phyloP scores from a whole-genome alignment of 2,888 invertebrate genomes.

The Drosophila buzzatii region DNA sequence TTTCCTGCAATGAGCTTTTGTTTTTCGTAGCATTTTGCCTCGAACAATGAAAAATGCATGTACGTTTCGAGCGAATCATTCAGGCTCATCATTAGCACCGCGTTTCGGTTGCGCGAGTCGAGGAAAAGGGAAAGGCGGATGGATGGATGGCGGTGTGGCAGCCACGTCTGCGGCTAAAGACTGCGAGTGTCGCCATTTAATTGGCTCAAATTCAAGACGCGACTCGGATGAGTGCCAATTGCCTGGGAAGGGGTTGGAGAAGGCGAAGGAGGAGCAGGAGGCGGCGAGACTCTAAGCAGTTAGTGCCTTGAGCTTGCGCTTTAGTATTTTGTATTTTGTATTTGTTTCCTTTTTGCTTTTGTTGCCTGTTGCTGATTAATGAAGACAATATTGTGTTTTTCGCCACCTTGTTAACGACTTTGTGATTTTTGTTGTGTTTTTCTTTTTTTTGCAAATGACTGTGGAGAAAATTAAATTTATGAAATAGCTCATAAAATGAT shows the following conservation, averaged over 20 bases:
- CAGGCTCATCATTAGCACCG: conserved; percentile 69
- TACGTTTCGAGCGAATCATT: conserved; percentile 44
- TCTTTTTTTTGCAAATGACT: conserved; percentile 36
- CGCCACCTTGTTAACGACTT: conserved; percentile 63
- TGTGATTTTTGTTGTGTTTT: conserved; percentile 5
- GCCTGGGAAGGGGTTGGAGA: neutral
- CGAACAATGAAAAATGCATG: conserved; percentile 58
- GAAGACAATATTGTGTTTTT: conserved; percentile 53
- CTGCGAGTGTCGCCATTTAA: conserved; percentile 71
- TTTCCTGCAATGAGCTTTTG: neutral
- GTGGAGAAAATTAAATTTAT: conserved; percentile 64
- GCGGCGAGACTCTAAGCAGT: conserved; percentile 5
- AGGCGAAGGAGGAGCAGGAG: neutral
- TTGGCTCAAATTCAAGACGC: conserved; percentile 72
- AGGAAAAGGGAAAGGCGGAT: conserved; percentile 68
- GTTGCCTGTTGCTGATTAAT: conserved; percentile 62
- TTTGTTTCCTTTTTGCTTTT: conserved; percentile 5
- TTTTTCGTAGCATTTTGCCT: neutral
- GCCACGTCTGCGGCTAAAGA: conserved; percentile 31
- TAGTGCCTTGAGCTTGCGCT: conserved; percentile 17
- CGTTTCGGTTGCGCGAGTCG: conserved; percentile 18
- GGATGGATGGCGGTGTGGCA: neutral
- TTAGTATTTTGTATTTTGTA: conserved; percentile 2
- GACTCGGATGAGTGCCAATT: conserved; percentile 47
- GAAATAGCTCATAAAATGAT: conserved; percentile 64